phyloP scores from a whole-genome alignment of 2,797 vertebrate species.

The Emydoidea blandingii region DNA sequence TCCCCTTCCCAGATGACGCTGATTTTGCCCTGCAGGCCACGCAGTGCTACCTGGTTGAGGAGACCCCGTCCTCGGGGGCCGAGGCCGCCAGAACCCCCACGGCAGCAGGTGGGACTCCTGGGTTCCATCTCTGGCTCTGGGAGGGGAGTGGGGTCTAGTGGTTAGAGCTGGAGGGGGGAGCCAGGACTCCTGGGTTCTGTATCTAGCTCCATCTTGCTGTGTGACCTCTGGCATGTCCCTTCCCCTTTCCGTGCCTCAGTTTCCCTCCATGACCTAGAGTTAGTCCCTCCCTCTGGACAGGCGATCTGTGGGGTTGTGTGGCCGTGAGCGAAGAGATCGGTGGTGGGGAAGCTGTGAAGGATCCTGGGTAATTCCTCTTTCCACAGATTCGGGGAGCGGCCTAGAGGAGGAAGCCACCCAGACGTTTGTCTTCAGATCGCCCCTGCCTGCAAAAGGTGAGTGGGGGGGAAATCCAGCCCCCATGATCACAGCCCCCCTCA shows the following conservation, averaged over 20 bases:
- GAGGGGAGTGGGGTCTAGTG: not conserved
- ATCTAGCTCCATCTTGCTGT: not conserved
- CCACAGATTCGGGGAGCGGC: not conserved
- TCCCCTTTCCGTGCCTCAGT: not conserved
- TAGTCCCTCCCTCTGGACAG: not conserved
- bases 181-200: not conserved
- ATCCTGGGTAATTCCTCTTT: not conserved
- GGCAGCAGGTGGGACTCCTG: not conserved
- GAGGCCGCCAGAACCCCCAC: not conserved
- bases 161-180: not conserved
- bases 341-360: not conserved
- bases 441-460: not conserved
- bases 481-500: too few species aligned
- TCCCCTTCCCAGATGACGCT: constrained; percentile 39
- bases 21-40: constrained; percentile 66
- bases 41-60: constrained; percentile 60
- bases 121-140: not conserved
- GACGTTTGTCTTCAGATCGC: constrained; percentile 60
- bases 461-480: not conserved
- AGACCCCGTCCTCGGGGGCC: too few species aligned
- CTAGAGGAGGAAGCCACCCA: constrained; percentile 82
- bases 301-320: not conserved
- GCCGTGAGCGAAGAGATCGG: too few species aligned
- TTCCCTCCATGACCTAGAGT: not conserved
- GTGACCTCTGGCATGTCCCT: not conserved